Base-by-base conservation (phyloP, 2,797 vertebrate genomes). In the Urosaurus nigricauda region DNA sequence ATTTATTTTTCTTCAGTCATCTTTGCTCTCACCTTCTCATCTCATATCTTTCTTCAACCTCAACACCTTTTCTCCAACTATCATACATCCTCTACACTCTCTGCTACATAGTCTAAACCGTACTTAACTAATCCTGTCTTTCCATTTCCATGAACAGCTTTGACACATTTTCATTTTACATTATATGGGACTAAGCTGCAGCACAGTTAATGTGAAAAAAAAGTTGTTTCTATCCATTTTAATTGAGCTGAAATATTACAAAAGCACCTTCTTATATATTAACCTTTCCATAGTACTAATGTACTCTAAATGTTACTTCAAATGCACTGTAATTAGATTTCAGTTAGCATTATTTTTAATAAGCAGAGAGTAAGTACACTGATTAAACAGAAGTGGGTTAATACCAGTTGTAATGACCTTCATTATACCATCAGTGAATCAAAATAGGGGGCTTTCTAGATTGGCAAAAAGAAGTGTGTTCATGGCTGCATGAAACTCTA, bases 221-320 rank as follows among this genome's bases (percentile, higher is more conserved):
- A 84, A 83, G 84, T 83, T 77, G n/a, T 88, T 83, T 60, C 77
- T 90, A 75, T 87, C 24, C 90, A 68, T 21, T 40, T 43, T 14
- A 6, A 0, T 80, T 87, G 84, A 81, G 77, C 6, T 90, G 88
- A 85, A 93, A 79, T 26, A 63, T 19, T 78, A 63, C 4, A 40
- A 1, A 43, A 87, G 8, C 35, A 87, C 85, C 86, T 87, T 87
- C 86, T 14, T 90, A 19, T 82, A 2, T 0, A 84, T 32, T 56
- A 70, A 0, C 14, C 47, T 88, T 16, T 73, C 80, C 47, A 51
- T 0, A 82, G 43, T 77, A 1, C 19, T 84, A n/a, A 53, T 70
- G 35, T 43, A 80, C 78, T 1, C 43, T 40, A 4, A 14, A 88
- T 90, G 1, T 90, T 84, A 86, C 19, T 92, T 88, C 11, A 53